Base-by-base conservation (phyloP, 1,140 invertebrate species). In the Drosophila ficusphila region DNA sequence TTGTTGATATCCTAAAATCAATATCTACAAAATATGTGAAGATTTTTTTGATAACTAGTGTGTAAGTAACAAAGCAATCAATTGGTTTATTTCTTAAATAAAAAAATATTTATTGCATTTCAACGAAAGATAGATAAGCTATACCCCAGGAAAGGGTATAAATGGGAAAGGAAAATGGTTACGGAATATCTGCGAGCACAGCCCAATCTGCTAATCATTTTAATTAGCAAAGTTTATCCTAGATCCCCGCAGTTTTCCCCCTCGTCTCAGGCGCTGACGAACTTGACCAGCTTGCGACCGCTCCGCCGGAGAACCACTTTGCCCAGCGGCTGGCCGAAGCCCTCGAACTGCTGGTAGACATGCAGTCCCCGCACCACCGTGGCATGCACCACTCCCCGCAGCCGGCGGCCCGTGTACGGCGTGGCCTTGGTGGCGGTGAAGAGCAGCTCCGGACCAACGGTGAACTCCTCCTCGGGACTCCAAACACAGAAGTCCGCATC, bases 401-500 rank as follows among this genome's bases (percentile, higher is more conserved):
- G 77, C 51, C 92, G 83, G 56, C 91, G 93, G 4, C 92, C 92
- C 51, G 93, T 91, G 56, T 95, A 95, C 0, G 94, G 94, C 14
- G 93, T 94, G 12, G 94, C 64, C 92, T 94, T 95, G 75, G 94
- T 94, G 58, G 94, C 94, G 54, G 94, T 92, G 8, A 92, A 76
- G 51, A 94, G 93, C n/a, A 90, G 92, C 19, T 92, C 90, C 33
- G 92, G 56, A 14, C 92, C 88, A 3, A 95, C 93, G 39, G 81
- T 90, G 72, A 94, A 94, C n/a, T 90, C 90, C 41, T 93, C 92
- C 3, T 95, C 92, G 1, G 95, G 95, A 88, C 95, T 92, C 93
- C 95, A 96, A 23, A 96, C 93, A 29, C 96, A 94, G 52, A 96
- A 93, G 90, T 96, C 95, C 0, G 95, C 95, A 79, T 96, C 95